These are phyloP conservation scores for Cerastis rubricosa DNA, from an alignment of 2,888 invertebrate species.

Conservation along the genomic window DNA sequence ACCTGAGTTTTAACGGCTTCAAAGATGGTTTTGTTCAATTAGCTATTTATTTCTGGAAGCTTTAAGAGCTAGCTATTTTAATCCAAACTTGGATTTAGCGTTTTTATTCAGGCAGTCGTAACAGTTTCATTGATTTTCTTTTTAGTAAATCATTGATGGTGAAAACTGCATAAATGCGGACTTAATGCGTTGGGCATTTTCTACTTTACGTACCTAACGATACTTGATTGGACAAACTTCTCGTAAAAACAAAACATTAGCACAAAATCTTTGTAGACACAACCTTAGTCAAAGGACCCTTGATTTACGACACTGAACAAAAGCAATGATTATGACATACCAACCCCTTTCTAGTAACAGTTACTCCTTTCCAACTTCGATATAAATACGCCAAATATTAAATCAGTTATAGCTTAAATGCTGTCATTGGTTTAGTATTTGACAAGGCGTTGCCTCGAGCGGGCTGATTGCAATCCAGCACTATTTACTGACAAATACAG, in stretches of 20 bases:
- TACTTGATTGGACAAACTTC: background rate
- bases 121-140: background rate
- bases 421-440: constrained; percentile 14
- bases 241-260: constrained; percentile 17
- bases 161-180: background rate
- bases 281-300: background rate
- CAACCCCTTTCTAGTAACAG: constrained; percentile 3
- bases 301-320: background rate
- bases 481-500: constrained; percentile 10
- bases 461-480: constrained; percentile 17
- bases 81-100: background rate
- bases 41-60: too few species aligned
- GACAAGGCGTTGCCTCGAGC: background rate
- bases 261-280: background rate
- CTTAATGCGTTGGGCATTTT: background rate
- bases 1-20: constrained; percentile 17
- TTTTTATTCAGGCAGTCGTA: background rate
- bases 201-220: background rate
- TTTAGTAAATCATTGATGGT: too few species aligned
- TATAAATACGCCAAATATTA: constrained; percentile 16
- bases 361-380: too few species aligned
- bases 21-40: too few species aligned
- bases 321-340: background rate
- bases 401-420: background rate
- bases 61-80: too few species aligned